Base-by-base conservation (phyloP, 2,113 vertebrate species). In the Oostethus manadensis region DNA sequence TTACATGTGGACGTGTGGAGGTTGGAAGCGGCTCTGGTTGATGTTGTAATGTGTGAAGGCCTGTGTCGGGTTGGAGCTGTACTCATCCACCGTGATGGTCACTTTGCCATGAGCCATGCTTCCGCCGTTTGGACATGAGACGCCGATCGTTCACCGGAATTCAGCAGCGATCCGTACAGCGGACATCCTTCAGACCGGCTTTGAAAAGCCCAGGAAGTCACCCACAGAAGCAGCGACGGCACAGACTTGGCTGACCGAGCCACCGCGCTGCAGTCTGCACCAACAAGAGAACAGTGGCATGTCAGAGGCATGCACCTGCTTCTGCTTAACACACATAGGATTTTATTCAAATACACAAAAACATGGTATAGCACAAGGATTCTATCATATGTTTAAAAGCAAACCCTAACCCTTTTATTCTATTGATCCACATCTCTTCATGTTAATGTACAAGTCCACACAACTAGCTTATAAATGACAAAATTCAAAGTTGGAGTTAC, bases 81-180 rank as follows among this genome's bases (percentile, higher is more conserved):
- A 99, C 78, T 98, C 96, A 84, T 99, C 96, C 94, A 99, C 96
- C 29, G 93, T 84, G 68, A 99, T 88, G 89, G 93, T 93, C 89
- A 95, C 93, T 92, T 98, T 98, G 88, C 94, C 94, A 92, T 98
- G 95, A 88, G 94, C 96, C 96, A 98, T 98, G 87, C 92, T 97
- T 90, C 89, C 90, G 85, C 89, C 84, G 89, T 92, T 89, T 91
- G 89, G 90, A 92, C 95, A 95, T 92, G 89, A 92, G 93, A 87
- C 46, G 72, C 91, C 84, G 89, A 84, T 94, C 82, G 88, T 85
- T 95, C 92, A 98, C 93, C 93, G 71, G 86, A 92, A 90, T 84
- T 90, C 86, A 86, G 90, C 90, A 88, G 82, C 70, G 75, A 87
- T 70, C 83, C 82, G 66, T 40, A 85, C 81, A 75, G 60, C 87